These are phyloP conservation scores for Percopsis omiscomaycus DNA, from an alignment of 2,797 vertebrate genomes.

Conservation along the genomic window DNA sequence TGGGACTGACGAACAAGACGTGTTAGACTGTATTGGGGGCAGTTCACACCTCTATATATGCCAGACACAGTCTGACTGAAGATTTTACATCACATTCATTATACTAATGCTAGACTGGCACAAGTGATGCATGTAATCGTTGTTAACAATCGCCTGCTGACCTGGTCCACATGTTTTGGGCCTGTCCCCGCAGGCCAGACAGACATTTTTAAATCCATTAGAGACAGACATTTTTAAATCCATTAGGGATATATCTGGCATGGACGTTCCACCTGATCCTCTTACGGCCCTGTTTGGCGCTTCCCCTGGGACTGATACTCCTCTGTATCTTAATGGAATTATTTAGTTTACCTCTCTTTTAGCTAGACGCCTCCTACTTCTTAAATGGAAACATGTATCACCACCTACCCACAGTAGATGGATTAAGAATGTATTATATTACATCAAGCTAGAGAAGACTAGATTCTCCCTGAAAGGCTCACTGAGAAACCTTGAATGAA, in stretches of 20 bases:
- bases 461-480: constrained; percentile 9
- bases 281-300: not conserved
- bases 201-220: not conserved
- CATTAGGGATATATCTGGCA: not conserved
- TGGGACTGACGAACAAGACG: constrained; percentile 1
- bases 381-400: constrained; percentile 20
- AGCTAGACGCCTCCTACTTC: constrained; percentile 8
- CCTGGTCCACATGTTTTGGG: no score
- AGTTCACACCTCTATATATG: constrained; percentile 6
- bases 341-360: constrained; percentile 3
- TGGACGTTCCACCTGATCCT: not conserved
- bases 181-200: no score
- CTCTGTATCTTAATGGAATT: constrained; percentile 8
- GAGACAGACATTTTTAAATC: not conserved
- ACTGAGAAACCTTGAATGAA: constrained; percentile 6
- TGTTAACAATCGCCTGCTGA: no score
- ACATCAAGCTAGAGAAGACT: constrained; percentile 5
- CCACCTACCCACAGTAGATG: constrained; percentile 16
- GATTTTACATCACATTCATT: constrained; percentile 6
- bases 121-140: constrained; percentile 7
- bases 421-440: constrained; percentile 15
- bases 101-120: constrained; percentile 16
- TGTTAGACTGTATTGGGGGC: not conserved
- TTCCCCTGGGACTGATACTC: not conserved
- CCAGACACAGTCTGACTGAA: constrained; percentile 3